phyloP scores from a whole-genome alignment of 2,888 invertebrate species.

The Gandaritis pyraliata region DNA sequence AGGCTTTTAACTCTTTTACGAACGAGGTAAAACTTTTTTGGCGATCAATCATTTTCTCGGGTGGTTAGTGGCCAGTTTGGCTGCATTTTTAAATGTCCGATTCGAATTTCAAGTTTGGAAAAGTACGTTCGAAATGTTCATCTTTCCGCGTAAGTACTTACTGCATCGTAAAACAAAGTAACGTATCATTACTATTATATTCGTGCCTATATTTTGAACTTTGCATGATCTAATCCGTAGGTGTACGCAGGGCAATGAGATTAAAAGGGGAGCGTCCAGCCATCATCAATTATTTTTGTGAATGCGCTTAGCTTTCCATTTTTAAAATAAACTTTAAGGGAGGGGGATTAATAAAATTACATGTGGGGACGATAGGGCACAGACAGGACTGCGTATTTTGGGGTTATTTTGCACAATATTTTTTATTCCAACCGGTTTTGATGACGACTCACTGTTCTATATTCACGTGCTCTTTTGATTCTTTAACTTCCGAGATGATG shows the following conservation, averaged over 20 bases:
- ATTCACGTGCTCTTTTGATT: neutral
- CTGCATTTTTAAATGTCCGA: constrained; percentile 39
- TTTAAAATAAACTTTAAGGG: constrained; percentile 75
- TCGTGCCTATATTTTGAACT: constrained; percentile 30
- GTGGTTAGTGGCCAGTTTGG: constrained; percentile 41
- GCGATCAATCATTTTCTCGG: constrained; percentile 44
- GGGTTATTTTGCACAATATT: constrained; percentile 24
- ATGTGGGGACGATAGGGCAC: constrained; percentile 47
- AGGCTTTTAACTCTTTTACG: constrained; percentile 48
- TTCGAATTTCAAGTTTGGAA: constrained; percentile 36
- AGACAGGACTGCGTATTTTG: constrained; percentile 24
- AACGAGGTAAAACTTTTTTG: constrained; percentile 43
- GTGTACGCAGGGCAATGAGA: constrained; percentile 54
- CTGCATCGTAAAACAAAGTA: neutral
- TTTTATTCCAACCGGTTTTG: constrained; percentile 23
- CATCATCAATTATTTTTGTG: constrained; percentile 77
- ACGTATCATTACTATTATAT: constrained; percentile 7
- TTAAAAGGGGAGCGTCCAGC: constrained; percentile 70
- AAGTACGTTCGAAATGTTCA: constrained; percentile 18
- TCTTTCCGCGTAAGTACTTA: constrained; percentile 1
- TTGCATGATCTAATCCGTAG: constrained; percentile 38
- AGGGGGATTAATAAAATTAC: constrained; percentile 73
- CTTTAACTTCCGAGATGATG: neutral
- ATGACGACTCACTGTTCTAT: constrained; percentile 1
- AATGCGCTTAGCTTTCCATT: constrained; percentile 65